phyloP scores from a whole-genome alignment of 2,888 invertebrate genomes.

The Teinopalpus imperialis region DNA sequence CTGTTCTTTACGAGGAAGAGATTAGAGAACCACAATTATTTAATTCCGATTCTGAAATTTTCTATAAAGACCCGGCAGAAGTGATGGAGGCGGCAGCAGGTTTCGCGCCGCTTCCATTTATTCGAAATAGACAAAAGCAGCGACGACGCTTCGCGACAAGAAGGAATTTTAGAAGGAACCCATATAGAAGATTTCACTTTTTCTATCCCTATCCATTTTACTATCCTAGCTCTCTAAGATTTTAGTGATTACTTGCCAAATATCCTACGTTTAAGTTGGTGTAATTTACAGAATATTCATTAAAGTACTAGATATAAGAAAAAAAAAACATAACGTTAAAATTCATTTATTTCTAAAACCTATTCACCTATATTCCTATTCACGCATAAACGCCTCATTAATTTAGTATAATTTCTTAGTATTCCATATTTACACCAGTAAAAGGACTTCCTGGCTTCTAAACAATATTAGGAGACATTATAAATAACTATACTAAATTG shows the following conservation, averaged over 20 bases:
- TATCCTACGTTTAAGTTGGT: too few relatives aligned
- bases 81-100: conserved; percentile 69
- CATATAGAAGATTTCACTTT: conserved; percentile 48
- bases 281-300: conserved; percentile 6
- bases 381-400: conserved; percentile 56
- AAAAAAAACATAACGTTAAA: conserved; percentile 35
- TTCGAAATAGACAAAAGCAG: conserved; percentile 43
- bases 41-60: conserved; percentile 38
- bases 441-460: conserved; percentile 8
- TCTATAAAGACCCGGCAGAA: conserved; percentile 52
- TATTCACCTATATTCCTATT: conserved; percentile 41
- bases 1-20: conserved; percentile 25
- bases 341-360: conserved; percentile 60
- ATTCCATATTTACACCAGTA: conserved; percentile 36
- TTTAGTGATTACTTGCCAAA: conserved; percentile 43
- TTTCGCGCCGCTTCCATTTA: conserved; percentile 57
- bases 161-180: conserved; percentile 51
- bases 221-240: conserved; percentile 66
- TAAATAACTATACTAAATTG: conserved; percentile 40
- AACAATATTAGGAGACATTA: conserved; percentile 21
- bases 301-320: conserved; percentile 17
- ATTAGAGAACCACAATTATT: conserved; percentile 27
- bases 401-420: conserved; percentile 41
- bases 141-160: conserved; percentile 50
- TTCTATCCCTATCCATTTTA: conserved; percentile 56